Conservation (phyloP, 1,140 invertebrate species). For the Orius laevigatus region DNA sequence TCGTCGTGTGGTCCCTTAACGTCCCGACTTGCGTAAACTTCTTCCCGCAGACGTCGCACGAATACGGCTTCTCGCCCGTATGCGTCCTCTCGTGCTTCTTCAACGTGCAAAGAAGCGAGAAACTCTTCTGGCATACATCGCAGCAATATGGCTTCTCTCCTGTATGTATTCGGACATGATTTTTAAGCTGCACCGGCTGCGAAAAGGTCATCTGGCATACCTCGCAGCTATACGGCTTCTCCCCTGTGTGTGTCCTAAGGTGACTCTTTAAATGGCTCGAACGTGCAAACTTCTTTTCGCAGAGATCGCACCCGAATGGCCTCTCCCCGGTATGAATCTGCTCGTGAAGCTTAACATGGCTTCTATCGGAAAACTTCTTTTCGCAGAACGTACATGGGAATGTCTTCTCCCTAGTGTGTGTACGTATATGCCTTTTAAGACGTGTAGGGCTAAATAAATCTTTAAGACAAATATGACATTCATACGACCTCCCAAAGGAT, state of each 20-base stretch:
- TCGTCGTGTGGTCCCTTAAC: constrained; percentile 22
- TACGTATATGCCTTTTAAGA: too few relatives aligned
- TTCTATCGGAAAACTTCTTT: too few relatives aligned
- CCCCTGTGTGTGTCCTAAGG: constrained; percentile 49
- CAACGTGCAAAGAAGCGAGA: constrained; percentile 31
- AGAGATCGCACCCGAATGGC: too few relatives aligned
- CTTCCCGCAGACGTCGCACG: constrained; percentile 31
- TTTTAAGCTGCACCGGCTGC: constrained; percentile 49
- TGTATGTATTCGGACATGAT: constrained; percentile 44
- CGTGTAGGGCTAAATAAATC: too few relatives aligned
- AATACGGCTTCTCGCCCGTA: constrained; percentile 36
- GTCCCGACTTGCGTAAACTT: constrained; percentile 36
- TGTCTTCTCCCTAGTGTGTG: too few relatives aligned
- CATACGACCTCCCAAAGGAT: too few relatives aligned
- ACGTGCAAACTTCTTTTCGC: too few relatives aligned
- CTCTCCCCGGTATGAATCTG: too few relatives aligned
- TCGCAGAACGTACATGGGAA: too few relatives aligned
- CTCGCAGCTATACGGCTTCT: constrained; percentile 53
- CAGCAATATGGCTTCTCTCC: constrained; percentile 48
- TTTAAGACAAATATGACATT: too few relatives aligned
- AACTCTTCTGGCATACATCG: constrained; percentile 34
- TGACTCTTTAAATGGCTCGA: constrained; percentile 39
- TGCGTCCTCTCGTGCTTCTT: constrained; percentile 33
- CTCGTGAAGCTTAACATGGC: too few relatives aligned
- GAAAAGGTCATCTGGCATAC: constrained; percentile 58